Evolutionary conservation across 1,140 invertebrate species (phyloP).

Genomic region (Macrostomum lignano): DNA sequence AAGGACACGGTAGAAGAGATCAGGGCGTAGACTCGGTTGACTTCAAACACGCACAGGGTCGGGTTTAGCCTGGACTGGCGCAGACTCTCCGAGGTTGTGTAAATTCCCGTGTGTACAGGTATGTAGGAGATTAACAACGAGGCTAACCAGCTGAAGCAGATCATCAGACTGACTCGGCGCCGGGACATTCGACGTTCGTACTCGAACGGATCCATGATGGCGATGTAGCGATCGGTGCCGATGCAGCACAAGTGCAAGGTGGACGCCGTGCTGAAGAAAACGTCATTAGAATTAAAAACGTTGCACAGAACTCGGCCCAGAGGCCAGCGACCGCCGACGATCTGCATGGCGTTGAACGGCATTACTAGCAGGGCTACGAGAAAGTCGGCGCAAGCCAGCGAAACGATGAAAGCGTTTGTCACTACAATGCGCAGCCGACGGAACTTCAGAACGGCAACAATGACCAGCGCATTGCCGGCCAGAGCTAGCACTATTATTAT

Average conservation of each 20-base stretch:
- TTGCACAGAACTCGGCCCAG: conserved; percentile 62
- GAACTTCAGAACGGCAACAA: conserved; percentile 30
- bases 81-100: conserved; percentile 12
- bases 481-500: conserved; percentile 53
- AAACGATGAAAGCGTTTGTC: conserved; percentile 78
- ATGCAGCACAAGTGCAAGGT: conserved; percentile 77
- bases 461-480: conserved; percentile 36
- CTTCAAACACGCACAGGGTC: conserved; percentile 52
- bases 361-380: conserved; percentile 48
- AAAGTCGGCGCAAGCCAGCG: conserved; percentile 55
- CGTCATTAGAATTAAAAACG: conserved; percentile 73
- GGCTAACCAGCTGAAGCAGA: conserved; percentile 18
- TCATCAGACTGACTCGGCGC: conserved; percentile 16
- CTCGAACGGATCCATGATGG: conserved; percentile 24
- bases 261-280: conserved; percentile 71
- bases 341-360: conserved; percentile 56
- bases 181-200: conserved; percentile 22
- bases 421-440: conserved; percentile 50
- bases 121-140: conserved; percentile 26
- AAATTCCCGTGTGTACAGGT: conserved; percentile 24
- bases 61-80: conserved; percentile 30
- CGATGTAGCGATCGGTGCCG: conserved; percentile 41
- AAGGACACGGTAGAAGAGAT: conserved; percentile 73
- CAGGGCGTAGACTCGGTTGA: conserved; percentile 60
- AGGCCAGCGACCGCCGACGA: conserved; percentile 39